phyloP scores from a whole-genome alignment of 1,140 invertebrate genomes.

The Solenopsis invicta region DNA sequence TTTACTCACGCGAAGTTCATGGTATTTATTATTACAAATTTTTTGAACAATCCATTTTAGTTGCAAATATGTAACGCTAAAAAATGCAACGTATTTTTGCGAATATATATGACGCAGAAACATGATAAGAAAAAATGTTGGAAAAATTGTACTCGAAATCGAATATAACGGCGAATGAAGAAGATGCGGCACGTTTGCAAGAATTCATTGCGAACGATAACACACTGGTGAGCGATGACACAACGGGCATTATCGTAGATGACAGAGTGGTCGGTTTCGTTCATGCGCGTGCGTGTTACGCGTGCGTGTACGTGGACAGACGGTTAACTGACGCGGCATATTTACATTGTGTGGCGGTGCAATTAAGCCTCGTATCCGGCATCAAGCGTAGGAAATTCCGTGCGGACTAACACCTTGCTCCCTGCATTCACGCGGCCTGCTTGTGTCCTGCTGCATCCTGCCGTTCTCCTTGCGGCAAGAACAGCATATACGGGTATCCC shows the following conservation, averaged over 20 bases:
- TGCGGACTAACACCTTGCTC: constrained; percentile 83
- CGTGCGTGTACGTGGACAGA: constrained; percentile 66
- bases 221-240: constrained; percentile 81
- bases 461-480: constrained; percentile 45
- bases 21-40: neutral
- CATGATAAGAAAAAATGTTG: neutral
- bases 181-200: constrained; percentile 68
- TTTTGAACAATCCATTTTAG: neutral
- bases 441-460: constrained; percentile 63
- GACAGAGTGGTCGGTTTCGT: constrained; percentile 81
- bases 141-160: constrained; percentile 8
- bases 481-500: constrained; percentile 32
- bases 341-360: constrained; percentile 85
- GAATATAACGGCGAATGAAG: neutral
- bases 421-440: constrained; percentile 79
- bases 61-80: neutral
- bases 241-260: constrained; percentile 82
- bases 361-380: constrained; percentile 85
- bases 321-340: constrained; percentile 85
- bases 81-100: neutral
- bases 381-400: constrained; percentile 84
- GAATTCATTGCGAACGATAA: constrained; percentile 77
- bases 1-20: neutral
- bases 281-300: constrained; percentile 65
- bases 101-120: too few relatives aligned